A percentile compares a stretch with the other conserved stretches of the same genome.
Conservation (phyloP, 2,113 vertebrate species). For the Hymenochirus boettgeri region DNA sequence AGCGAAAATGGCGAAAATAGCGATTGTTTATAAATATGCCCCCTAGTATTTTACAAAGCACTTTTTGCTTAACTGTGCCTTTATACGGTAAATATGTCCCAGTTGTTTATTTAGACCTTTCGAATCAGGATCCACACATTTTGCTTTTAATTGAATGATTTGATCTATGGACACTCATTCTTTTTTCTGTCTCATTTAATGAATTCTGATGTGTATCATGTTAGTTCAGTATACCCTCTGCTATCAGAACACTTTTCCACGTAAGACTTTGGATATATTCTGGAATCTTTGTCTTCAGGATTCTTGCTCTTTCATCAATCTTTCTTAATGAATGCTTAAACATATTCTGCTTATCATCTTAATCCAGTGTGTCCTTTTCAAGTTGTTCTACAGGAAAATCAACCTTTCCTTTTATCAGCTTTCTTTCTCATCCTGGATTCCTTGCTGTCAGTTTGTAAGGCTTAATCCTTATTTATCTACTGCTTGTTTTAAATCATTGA, state of each 20-base stretch:
- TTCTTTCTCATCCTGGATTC: conserved; percentile 1
- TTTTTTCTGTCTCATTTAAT: too few relatives aligned
- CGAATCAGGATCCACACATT: too few relatives aligned
- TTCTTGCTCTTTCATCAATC: conserved; percentile 21
- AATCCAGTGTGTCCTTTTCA: conserved; percentile 26
- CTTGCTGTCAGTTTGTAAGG: conserved; percentile 22
- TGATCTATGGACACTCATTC: too few relatives aligned
- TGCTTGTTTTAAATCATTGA: conserved; percentile 3
- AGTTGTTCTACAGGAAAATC: conserved; percentile 22
- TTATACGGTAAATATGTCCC: too few relatives aligned
- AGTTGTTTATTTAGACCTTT: too few relatives aligned
- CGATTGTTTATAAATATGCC: too few relatives aligned
- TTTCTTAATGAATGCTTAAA: conserved; percentile 27
- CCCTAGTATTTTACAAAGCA: too few relatives aligned
- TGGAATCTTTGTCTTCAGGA: conserved; percentile 6
- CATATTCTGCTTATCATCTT: conserved; percentile 23
- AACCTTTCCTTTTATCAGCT: conserved; percentile 26
- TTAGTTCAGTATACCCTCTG: not conserved
- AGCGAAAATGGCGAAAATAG: too few relatives aligned
- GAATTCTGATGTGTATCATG: too few relatives aligned
- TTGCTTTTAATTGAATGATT: too few relatives aligned
- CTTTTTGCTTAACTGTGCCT: too few relatives aligned
- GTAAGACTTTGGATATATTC: conserved; percentile 5
- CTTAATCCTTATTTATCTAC: conserved; percentile 29
- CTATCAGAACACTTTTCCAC: not conserved